phyloP scores from a whole-genome alignment of 2,797 vertebrate species.

The Gymnodraco acuticeps region DNA sequence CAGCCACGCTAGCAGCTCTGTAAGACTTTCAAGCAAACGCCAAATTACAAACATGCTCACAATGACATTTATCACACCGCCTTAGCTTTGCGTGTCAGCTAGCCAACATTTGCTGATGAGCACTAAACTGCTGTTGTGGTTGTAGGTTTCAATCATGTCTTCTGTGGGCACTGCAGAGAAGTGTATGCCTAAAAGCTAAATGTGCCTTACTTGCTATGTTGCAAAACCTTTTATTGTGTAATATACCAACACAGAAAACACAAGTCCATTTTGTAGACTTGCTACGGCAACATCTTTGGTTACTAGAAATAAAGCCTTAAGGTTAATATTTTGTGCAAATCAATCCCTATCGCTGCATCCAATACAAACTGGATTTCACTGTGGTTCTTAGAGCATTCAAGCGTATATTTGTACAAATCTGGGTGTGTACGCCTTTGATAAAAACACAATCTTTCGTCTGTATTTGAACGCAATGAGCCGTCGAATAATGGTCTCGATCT shows the following conservation, averaged over 20 bases:
- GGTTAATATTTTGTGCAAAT: neutral
- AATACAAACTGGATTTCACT: neutral
- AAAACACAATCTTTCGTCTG: constrained; percentile 1
- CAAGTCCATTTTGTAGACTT: neutral
- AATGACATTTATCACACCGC: too few species aligned
- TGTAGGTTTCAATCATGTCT: neutral
- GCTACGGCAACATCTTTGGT: neutral
- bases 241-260: neutral
- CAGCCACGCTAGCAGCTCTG: neutral
- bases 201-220: neutral
- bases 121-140: neutral
- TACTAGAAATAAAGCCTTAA: neutral
- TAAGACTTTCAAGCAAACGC: neutral
- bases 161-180: neutral
- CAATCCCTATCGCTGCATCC: neutral
- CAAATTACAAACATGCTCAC: neutral
- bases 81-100: neutral
- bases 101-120: neutral
- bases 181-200: neutral
- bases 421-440: constrained; percentile 28
- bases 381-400: constrained; percentile 8
- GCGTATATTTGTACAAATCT: constrained; percentile 9
- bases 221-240: neutral
- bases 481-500: neutral
- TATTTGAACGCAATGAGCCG: neutral